These are phyloP conservation scores for Platynereis dumerilii DNA, from an alignment of 2,888 invertebrate species.

Conservation along the genomic window DNA sequence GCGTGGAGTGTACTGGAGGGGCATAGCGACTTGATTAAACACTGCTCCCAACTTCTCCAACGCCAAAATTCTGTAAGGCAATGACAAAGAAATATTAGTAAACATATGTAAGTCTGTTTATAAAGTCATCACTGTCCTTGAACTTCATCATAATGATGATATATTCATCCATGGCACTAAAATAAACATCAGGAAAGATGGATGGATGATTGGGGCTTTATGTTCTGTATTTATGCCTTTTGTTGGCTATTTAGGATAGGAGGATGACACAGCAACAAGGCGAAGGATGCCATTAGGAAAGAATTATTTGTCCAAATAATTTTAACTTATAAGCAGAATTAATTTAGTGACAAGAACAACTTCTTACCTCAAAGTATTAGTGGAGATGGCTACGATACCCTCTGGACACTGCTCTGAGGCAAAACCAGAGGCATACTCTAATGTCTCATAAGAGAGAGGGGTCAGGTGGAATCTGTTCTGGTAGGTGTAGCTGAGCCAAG, in stretches of 20 bases:
- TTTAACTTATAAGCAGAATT: too few species aligned
- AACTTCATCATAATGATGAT: too few species aligned
- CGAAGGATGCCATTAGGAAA: too few species aligned
- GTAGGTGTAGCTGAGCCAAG: slow-evolving; percentile 98
- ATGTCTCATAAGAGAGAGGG: slow-evolving; percentile 92
- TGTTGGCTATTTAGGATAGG: too few species aligned
- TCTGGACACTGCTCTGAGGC: slow-evolving; percentile 96
- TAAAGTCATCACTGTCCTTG: too few species aligned
- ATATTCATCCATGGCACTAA: too few species aligned
- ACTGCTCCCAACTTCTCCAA: slow-evolving; percentile 97
- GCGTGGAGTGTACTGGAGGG: slow-evolving; percentile 93
- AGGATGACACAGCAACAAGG: too few species aligned
- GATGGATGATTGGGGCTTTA: too few species aligned
- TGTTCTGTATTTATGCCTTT: too few species aligned
- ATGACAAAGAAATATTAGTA: slow-evolving; percentile 4
- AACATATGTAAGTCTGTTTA: background rate
- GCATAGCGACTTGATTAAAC: slow-evolving; percentile 91
- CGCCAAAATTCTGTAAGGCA: slow-evolving; percentile 78
- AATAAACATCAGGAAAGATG: too few species aligned
- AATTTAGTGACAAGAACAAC: too few species aligned
- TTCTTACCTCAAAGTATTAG: slow-evolving; percentile 82
- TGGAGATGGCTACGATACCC: slow-evolving; percentile 98
- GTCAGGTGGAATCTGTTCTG: slow-evolving; percentile 91
- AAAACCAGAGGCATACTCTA: slow-evolving; percentile 98
- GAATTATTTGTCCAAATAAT: too few species aligned